Evolutionary conservation across 2,113 vertebrate species (phyloP), one percentile per base, ranked within the genome.

Genomic region (Zootoca vivipara): DNA sequence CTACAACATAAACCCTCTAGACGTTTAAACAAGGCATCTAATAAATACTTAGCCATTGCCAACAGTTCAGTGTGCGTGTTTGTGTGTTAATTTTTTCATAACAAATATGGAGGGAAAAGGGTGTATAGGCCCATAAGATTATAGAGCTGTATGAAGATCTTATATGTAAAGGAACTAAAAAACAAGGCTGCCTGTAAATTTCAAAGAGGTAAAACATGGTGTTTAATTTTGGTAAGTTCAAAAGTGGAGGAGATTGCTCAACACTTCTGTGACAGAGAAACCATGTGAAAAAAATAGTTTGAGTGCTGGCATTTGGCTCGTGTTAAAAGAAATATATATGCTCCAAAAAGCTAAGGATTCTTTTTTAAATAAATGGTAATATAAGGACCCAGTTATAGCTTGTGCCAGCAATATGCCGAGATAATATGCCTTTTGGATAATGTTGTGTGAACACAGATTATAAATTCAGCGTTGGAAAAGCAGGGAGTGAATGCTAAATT

Each of bases 171-270:
- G 70, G 24, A 74, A 16, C 70, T 46, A 16, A 77, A 91, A 89
- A 0, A 69, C 89, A 88, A 85, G 91, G 81, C 33, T 94, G 91
- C 86, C 79, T 79, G 46, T 89, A 93, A 40, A n/a, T 87, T 78
- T 75, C 28, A 85, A 72, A 89, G 18, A 83, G 2, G 18, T 73
- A 85, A 78, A 64, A 82, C 90, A 3, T 78, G 87, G 33, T 81
- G 20, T 86, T 91, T 90, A 64, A 85, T 86, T 93, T 92, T 89
- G 90, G 91, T 89, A 94, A 91, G 89, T 74, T 91, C 89, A 92
- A 85, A 78, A 85, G 75, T 85, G 22, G 67, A 38, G 0, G 0
- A 91, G 52, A 65, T 33, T 1, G 77, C 72, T 80, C 81, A 86
- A 56, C 72, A 56, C 52, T 85, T 80, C 26, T 65, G 58, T 26